phyloP scores from a whole-genome alignment of 2,888 invertebrate genomes.

The Leucozona laternaria region DNA sequence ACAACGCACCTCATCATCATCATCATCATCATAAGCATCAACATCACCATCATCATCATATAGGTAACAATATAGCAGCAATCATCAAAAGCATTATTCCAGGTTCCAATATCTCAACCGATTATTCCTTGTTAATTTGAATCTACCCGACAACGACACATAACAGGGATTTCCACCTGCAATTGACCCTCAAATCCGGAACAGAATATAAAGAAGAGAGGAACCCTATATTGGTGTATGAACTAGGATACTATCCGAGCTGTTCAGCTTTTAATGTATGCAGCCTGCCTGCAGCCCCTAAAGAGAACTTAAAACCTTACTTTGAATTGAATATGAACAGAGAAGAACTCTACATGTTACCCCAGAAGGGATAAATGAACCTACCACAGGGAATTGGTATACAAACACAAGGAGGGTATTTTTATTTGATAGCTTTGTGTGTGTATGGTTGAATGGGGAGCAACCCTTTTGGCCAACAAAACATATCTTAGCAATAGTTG shows the following conservation, averaged over 20 bases:
- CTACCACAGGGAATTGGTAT: conserved; percentile 14
- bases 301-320: conserved; percentile 60
- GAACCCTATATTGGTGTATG: background rate
- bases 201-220: background rate
- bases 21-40: conserved; percentile 42
- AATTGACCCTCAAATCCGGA: conserved; percentile 45
- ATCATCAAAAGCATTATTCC: conserved; percentile 33
- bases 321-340: conserved; percentile 66
- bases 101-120: conserved; percentile 54
- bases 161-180: conserved; percentile 53
- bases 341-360: conserved; percentile 33
- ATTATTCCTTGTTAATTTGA: conserved; percentile 74
- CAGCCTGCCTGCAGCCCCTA: conserved; percentile 47
- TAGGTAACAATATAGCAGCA: conserved; percentile 21
- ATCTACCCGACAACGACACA: conserved; percentile 56
- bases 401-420: conserved; percentile 16
- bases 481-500: conserved; percentile 75
- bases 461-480: conserved; percentile 76
- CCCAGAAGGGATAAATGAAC: conserved; percentile 38
- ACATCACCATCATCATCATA: background rate
- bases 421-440: conserved; percentile 12
- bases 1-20: conserved; percentile 46
- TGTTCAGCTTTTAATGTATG: conserved; percentile 55
- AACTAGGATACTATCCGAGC: background rate
- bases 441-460: conserved; percentile 72